Evolutionary conservation across 1,140 invertebrate species (phyloP).

Genomic region (Elymnias hypermnestra): DNA sequence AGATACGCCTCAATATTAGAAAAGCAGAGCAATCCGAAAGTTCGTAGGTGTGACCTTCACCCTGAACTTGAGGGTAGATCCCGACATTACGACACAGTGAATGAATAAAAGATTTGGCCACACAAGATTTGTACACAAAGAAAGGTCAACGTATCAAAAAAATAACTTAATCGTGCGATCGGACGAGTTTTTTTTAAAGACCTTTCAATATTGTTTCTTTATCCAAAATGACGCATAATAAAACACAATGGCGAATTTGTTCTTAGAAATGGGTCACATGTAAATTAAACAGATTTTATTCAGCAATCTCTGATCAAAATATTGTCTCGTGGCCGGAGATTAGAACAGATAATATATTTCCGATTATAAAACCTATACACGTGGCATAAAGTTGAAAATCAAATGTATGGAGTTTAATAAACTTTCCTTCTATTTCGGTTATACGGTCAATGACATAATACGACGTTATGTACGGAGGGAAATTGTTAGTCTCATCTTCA

Average conservation of each 20-base stretch:
- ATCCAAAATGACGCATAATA: not conserved
- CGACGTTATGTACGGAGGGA: not conserved
- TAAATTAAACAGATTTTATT: conserved; percentile 8
- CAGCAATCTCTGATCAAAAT: too few species aligned
- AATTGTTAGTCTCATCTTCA: conserved; percentile 3
- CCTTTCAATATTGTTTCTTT: too few species aligned
- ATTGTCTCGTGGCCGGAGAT: conserved; percentile 7
- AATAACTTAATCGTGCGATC: too few species aligned
- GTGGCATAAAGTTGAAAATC: conserved; percentile 1
- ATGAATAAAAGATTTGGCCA: too few species aligned
- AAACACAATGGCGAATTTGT: not conserved
- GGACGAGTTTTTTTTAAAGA: too few species aligned
- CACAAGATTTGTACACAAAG: too few species aligned
- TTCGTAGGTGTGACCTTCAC: too few species aligned
- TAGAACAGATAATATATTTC: not conserved
- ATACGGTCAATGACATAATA: conserved; percentile 14
- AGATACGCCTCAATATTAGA: too few species aligned
- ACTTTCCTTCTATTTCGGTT: conserved; percentile 14
- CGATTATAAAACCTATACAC: not conserved
- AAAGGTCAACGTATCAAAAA: too few species aligned
- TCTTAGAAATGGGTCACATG: not conserved
- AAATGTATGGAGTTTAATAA: not conserved
- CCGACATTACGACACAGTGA: too few species aligned
- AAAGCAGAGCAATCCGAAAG: too few species aligned
- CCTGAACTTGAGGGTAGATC: too few species aligned